Evolutionary conservation across 2,888 invertebrate species (phyloP), one percentile per base, ranked within the genome.

Genomic region (Uloborus plumipes): DNA sequence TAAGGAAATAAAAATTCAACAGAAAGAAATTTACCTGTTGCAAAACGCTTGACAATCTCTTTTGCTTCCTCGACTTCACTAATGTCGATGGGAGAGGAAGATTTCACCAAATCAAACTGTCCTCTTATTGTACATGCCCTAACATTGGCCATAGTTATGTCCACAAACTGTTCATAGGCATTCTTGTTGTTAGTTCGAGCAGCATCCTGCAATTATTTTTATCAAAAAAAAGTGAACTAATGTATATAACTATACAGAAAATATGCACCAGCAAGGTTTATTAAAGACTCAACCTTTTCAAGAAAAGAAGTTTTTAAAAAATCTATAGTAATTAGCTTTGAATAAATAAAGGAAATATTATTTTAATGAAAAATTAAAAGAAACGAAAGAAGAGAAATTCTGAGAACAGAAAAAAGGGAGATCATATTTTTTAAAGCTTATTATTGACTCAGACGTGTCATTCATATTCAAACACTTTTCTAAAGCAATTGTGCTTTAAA

Each of bases 41-140:
- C 94, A 88, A 96, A 99, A 88, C 99, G 91, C 89, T 97, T 98
- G 39, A 99, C 99, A 87, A 99, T 99, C 88, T 96, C 95, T 0
- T 94, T 90, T 0, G 98, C 99, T 0, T 97, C 91, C 88, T 99
- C 99, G 1, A 99, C 96, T 89, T 98, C 96, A 0, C 91, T 90
- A 1, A 99, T 89, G 15, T 96, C 93, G 51, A 98, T 92, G 15
- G 96, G 93, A 85, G 94, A 93, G 85, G 94, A 93, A 81, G 93
- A 89, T 49, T 92, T 93, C 2, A 94, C 93, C 50, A 99, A 91
- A 88, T 97, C 95, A 83, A 99, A 90, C 88, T 99, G 98, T 0
- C 99, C 99, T 66, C 99, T 92, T 16, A 98, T 91, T 0, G 98
- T 95, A 88, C 98, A 98, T 80, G 93, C 92, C 84, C 93, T 92